A percentile compares a stretch with the other conserved stretches of the same genome.
phyloP scores from a whole-genome alignment of 1,140 invertebrate species.

The Micrasema minimum region DNA sequence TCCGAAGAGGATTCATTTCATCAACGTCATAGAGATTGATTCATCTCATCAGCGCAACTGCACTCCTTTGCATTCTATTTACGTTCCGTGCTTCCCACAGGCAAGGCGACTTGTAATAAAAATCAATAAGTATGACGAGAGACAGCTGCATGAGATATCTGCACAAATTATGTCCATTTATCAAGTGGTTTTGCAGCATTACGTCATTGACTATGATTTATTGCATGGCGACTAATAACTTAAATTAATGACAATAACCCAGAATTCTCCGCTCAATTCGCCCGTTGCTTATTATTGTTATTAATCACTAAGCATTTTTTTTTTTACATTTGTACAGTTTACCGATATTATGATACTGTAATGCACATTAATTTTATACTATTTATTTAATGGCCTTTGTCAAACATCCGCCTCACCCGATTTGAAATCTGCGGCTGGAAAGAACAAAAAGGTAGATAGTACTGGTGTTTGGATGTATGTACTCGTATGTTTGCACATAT shows the following conservation, averaged over 20 bases:
- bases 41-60: constrained; percentile 20
- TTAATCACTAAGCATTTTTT: too few relatives aligned
- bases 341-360: too few relatives aligned
- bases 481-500: background rate
- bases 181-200: constrained; percentile 15
- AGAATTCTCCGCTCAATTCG: too few relatives aligned
- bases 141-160: constrained; percentile 28
- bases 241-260: too few relatives aligned
- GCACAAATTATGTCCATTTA: constrained; percentile 7
- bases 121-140: constrained; percentile 20
- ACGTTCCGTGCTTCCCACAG: constrained; percentile 5
- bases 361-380: too few relatives aligned
- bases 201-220: background rate
- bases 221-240: background rate
- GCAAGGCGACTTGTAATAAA: background rate
- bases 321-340: too few relatives aligned
- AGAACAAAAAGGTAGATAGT: too few relatives aligned
- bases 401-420: too few relatives aligned
- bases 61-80: constrained; percentile 35
- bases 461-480: too few relatives aligned
- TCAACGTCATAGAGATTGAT: constrained; percentile 40
- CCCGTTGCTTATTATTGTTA: too few relatives aligned
- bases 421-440: too few relatives aligned
- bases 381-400: too few relatives aligned
- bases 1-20: constrained; percentile 28